These are phyloP conservation scores for Psettodes erumei DNA, from an alignment of 2,113 vertebrate species.

Conservation along the genomic window DNA sequence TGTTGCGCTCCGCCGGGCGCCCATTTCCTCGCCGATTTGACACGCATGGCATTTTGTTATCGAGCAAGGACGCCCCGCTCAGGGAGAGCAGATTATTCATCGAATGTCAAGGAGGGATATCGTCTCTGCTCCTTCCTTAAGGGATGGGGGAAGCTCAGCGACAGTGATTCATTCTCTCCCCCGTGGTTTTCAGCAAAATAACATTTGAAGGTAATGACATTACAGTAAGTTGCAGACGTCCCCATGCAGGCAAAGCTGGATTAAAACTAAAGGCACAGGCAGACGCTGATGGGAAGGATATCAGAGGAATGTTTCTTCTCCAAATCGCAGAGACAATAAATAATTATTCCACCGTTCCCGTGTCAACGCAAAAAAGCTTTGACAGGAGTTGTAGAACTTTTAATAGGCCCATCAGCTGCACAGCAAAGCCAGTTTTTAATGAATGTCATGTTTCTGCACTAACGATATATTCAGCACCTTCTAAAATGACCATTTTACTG, in stretches of 20 bases:
- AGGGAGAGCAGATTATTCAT: slow-evolving; percentile 69
- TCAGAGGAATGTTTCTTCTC: background rate
- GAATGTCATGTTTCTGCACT: too few relatives aligned
- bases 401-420: too few relatives aligned
- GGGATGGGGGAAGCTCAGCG: slow-evolving; percentile 45
- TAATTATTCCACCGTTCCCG: too few relatives aligned
- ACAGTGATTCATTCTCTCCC: slow-evolving; percentile 29
- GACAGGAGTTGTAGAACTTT: too few relatives aligned
- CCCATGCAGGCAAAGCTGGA: slow-evolving; percentile 29
- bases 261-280: slow-evolving; percentile 23
- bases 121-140: slow-evolving; percentile 39
- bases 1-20: slow-evolving; percentile 73
- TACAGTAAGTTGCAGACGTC: slow-evolving; percentile 46
- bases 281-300: background rate
- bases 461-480: too few relatives aligned
- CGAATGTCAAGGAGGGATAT: slow-evolving; percentile 77
- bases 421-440: too few relatives aligned
- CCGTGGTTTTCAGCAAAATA: slow-evolving; percentile 37
- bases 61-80: slow-evolving; percentile 57
- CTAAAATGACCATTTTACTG: too few relatives aligned
- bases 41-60: slow-evolving; percentile 81
- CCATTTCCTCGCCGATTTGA: slow-evolving; percentile 77
- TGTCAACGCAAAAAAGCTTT: too few relatives aligned
- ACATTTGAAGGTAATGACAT: slow-evolving; percentile 52
- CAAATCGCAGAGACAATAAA: slow-evolving; percentile 8